Evolutionary conservation across 2,113 vertebrate genomes (phyloP).

Genomic region (Melanocharis versteri): DNA sequence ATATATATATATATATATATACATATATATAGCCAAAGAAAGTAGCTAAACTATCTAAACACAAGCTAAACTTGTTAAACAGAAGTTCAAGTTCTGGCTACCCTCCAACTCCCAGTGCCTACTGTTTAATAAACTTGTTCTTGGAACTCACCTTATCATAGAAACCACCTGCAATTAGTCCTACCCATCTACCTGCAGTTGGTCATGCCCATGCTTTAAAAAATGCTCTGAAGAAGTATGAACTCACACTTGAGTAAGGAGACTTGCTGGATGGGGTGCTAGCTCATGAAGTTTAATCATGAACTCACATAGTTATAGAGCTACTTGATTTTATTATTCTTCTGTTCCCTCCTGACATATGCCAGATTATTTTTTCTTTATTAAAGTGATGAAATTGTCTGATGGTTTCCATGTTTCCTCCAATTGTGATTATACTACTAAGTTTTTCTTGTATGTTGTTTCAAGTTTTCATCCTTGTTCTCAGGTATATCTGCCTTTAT

Average conservation of each 20-base stretch:
- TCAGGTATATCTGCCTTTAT: neutral
- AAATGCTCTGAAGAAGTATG: neutral
- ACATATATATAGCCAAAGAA: neutral
- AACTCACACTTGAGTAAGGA: neutral
- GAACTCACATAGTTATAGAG: neutral
- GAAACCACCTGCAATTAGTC: neutral
- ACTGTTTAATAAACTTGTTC: neutral
- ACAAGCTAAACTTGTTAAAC: neutral
- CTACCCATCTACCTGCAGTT: neutral
- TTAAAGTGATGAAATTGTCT: neutral
- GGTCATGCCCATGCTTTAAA: neutral
- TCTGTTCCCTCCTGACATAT: neutral
- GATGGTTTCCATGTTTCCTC: neutral
- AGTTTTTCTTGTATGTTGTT: neutral
- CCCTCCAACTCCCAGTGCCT: neutral
- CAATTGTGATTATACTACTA: neutral
- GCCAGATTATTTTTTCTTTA: neutral
- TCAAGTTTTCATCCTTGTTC: neutral
- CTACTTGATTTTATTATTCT: neutral
- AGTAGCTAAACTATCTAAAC: neutral
- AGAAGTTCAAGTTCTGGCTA: neutral
- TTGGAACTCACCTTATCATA: neutral
- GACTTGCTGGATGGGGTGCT: neutral
- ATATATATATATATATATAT: no score
- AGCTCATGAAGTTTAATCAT: neutral